phyloP scores from a whole-genome alignment of 2,797 vertebrate genomes.

The Ctenosaura bakeri region DNA sequence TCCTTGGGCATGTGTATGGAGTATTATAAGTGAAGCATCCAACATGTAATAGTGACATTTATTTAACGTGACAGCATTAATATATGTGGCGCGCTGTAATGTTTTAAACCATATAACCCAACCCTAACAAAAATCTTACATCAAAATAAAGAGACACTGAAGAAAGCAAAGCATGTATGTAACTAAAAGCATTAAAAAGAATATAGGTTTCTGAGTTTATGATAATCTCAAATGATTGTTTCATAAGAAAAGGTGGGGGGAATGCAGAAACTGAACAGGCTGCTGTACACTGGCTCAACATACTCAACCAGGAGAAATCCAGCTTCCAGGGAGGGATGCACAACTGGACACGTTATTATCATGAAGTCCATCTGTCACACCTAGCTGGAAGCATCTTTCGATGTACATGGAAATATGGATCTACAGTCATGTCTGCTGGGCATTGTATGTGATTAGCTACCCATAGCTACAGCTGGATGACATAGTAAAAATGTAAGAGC shows the following conservation, averaged over 20 bases:
- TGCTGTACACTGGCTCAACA: not conserved
- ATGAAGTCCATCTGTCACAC: not conserved
- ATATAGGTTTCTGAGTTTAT: not conserved
- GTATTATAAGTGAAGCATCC: not conserved
- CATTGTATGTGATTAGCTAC: not conserved
- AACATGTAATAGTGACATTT: not conserved
- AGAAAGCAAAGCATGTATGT: not conserved
- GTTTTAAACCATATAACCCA: not conserved
- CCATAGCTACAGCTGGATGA: not conserved
- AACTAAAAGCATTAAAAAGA: not conserved
- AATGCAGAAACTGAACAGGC: not conserved
- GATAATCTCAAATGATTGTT: not conserved
- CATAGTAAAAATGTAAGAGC: not conserved
- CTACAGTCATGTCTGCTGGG: not conserved
- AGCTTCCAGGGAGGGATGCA: not conserved
- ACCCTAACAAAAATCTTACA: not conserved
- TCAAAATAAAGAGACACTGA: not conserved
- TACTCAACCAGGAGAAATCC: not conserved
- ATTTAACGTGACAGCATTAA: not conserved
- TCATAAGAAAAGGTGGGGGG: not conserved
- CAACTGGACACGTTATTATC: not conserved
- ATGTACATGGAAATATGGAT: not conserved
- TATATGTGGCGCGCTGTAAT: not conserved
- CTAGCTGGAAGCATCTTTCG: not conserved
- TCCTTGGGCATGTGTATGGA: not conserved